These are phyloP conservation scores for Pseudomugil tenellus DNA, from an alignment of 2,797 vertebrate genomes.

Conservation along the genomic window DNA sequence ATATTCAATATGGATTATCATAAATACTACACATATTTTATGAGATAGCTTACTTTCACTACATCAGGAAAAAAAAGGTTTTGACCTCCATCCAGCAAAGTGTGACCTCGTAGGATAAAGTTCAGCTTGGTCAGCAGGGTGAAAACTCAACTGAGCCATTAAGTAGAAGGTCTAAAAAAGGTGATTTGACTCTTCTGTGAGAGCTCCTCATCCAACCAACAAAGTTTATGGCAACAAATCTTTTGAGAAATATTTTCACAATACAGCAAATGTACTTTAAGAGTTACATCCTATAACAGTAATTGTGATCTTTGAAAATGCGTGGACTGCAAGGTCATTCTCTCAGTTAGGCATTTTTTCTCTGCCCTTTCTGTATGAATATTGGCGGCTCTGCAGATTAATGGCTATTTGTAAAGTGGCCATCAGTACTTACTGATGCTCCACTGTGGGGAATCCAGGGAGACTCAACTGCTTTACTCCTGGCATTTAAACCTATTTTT, in stretches of 20 bases:
- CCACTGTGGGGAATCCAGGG: conserved; percentile 35
- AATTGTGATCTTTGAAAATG: conserved; percentile 50
- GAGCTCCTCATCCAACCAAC: conserved; percentile 13
- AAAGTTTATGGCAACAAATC: conserved; percentile 27
- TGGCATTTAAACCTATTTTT: conserved; percentile 25
- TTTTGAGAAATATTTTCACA: conserved; percentile 12
- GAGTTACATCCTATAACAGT: conserved; percentile 37
- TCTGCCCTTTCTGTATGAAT: conserved; percentile 62
- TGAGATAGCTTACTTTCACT: neutral
- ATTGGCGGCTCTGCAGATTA: conserved; percentile 54
- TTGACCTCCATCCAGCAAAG: conserved; percentile 4
- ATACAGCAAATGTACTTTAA: conserved; percentile 25
- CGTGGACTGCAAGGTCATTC: conserved; percentile 28
- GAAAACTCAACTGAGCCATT: conserved; percentile 22
- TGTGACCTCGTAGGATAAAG: conserved; percentile 22
- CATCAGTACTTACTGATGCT: conserved; percentile 40
- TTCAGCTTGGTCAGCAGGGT: conserved; percentile 23
- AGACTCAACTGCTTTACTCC: conserved; percentile 19
- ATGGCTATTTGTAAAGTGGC: conserved; percentile 40
- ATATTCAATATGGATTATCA: neutral
- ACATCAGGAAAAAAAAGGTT: neutral
- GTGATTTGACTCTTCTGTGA: conserved; percentile 19
- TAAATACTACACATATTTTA: neutral
- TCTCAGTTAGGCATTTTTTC: conserved; percentile 36
- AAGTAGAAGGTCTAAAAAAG: conserved; percentile 15